phyloP scores from a whole-genome alignment of 2,888 invertebrate genomes.

The Tinea semifulvella region DNA sequence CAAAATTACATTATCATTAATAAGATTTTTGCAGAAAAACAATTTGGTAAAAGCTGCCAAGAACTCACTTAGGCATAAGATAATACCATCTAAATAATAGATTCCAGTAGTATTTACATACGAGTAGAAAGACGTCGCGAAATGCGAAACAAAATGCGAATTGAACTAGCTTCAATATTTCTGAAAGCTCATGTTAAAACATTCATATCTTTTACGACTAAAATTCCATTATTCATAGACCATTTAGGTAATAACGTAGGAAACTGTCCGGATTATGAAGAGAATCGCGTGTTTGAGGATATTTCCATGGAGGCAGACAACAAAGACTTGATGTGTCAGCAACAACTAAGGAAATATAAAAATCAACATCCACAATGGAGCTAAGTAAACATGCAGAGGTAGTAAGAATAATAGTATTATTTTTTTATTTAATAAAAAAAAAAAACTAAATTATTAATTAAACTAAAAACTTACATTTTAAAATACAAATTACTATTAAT shows the following conservation, averaged over 20 bases:
- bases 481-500: too few species aligned
- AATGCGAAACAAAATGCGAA: conserved; percentile 13
- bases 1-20: background rate
- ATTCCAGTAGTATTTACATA: conserved; percentile 12
- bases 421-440: too few species aligned
- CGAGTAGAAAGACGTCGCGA: background rate
- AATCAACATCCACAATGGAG: conserved; percentile 8
- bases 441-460: too few species aligned
- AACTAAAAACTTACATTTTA: too few species aligned
- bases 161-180: conserved; percentile 21
- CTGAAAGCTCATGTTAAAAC: conserved; percentile 20
- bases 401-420: too few species aligned
- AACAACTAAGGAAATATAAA: conserved; percentile 4
- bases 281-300: conserved; percentile 4
- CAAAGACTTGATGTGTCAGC: conserved; percentile 5
- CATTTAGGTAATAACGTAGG: conserved; percentile 23
- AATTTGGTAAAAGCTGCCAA: background rate
- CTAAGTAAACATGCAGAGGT: conserved; percentile 16
- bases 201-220: conserved; percentile 24
- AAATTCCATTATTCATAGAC: conserved; percentile 44
- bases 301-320: background rate
- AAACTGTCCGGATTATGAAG: conserved; percentile 9
- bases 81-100: background rate
- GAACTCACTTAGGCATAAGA: background rate
- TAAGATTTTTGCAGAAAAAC: background rate